Conservation (phyloP, 2,888 invertebrate species). For the Bellardia bayeri region DNA sequence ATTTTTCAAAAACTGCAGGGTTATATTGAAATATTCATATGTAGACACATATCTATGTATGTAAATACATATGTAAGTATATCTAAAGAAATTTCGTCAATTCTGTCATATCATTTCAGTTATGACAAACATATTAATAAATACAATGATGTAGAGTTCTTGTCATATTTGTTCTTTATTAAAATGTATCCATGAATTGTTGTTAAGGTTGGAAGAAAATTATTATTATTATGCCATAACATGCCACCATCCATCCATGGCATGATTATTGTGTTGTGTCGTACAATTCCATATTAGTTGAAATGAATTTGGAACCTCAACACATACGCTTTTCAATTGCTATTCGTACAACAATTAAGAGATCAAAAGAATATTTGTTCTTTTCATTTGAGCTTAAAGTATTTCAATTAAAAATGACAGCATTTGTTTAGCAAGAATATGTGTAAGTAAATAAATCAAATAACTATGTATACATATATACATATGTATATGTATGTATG, state of each 20-base stretch:
- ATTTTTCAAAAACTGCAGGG: too few species aligned
- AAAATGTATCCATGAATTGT: conserved; percentile 33
- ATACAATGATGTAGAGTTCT: background rate
- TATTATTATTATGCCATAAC: conserved; percentile 24
- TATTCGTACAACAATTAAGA: conserved; percentile 64
- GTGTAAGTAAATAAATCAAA: conserved; percentile 55
- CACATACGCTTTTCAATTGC: conserved; percentile 63
- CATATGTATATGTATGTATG: too few species aligned
- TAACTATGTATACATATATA: background rate
- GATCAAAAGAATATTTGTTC: conserved; percentile 62
- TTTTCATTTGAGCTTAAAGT: conserved; percentile 62
- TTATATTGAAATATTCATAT: too few species aligned
- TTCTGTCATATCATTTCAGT: background rate
- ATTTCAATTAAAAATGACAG: conserved; percentile 67
- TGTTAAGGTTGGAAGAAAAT: conserved; percentile 14
- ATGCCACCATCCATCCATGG: background rate
- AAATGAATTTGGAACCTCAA: conserved; percentile 50
- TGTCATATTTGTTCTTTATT: conserved; percentile 30
- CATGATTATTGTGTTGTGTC: conserved; percentile 13
- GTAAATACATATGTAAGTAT: too few species aligned
- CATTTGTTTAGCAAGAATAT: conserved; percentile 28
- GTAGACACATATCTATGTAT: too few species aligned
- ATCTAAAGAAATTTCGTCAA: background rate
- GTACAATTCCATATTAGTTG: background rate
- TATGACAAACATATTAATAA: conserved; percentile 2